Base-by-base conservation (phyloP, 2,113 vertebrate species). In the Choloepus hoffmanni region DNA sequence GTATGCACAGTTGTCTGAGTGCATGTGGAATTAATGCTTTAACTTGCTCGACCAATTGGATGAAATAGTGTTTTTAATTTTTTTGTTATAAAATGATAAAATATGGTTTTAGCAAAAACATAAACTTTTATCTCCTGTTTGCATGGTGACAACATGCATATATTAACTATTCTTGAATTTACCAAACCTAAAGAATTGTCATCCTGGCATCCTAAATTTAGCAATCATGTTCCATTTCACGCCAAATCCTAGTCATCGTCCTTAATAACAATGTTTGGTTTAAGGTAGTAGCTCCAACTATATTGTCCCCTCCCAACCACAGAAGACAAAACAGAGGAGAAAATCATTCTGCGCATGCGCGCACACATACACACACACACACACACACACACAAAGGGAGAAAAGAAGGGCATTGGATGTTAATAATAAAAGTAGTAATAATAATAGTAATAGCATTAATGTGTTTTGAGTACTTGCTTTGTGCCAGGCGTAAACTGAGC, bases 131-230 rank as follows among this genome's bases (percentile, higher is more conserved):
- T 83, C 2, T 89, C 85, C 30, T 92, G 33, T 4, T 40, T 81
- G 4, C 3, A 45, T 24, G 76, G 65, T 79, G 62, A 53, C 2
- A 90, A 40, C 30, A 89, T 7, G 19, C 5, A 40, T 36, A 65
- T 53, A 55, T 62, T 55, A 43, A 65, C 82, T 85, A 65, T 84
- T 84, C 72, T 84, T 94, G 43, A 24, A 62, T 77, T 93, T 90
- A 30, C 23, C 26, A 67, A 23, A 53, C n/a, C 13, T 21, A 85
- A 90, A 90, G 24, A 94, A 5, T 12, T 74, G 89, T 78, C 26
- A 33, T 78, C 21, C 3, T 77, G 28, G n/a, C 63, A 8, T 60
- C 33, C 21, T 43, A n/a, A 11, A 6, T 85, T 83, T 55, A 72
- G 7, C 7, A n/a, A 1, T 2, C 21, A 7, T 81, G 8, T n/a